Evolutionary conservation across 2,113 vertebrate species (phyloP).

Genomic region (Cervus canadensis): DNA sequence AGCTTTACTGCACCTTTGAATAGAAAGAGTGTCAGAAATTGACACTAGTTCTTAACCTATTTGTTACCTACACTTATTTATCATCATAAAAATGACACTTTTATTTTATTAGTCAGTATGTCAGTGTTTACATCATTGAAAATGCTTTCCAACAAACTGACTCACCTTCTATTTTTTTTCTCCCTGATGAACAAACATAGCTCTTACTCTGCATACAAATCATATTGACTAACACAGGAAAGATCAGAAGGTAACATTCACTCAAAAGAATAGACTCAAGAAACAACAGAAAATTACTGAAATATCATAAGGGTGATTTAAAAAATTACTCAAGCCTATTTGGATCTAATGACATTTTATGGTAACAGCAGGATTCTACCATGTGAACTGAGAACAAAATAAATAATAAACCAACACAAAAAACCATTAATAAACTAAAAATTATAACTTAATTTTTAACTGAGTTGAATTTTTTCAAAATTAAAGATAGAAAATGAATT

Average conservation of each 20-base stretch:
- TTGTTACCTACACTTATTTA: not conserved
- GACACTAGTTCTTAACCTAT: not conserved
- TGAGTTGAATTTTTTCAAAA: not conserved
- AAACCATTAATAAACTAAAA: not conserved
- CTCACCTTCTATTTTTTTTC: not conserved
- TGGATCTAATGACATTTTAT: not conserved
- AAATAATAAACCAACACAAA: not conserved
- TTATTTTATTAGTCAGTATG: not conserved
- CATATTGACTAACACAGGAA: not conserved
- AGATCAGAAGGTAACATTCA: not conserved
- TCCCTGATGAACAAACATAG: not conserved
- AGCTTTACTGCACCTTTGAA: not conserved
- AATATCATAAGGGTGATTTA: not conserved
- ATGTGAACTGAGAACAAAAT: not conserved
- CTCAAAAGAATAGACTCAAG: not conserved
- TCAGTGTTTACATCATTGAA: not conserved
- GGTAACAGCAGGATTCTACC: not conserved
- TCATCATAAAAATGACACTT: not conserved
- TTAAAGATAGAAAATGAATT: not conserved
- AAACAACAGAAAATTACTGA: not conserved
- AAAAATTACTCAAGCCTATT: not conserved
- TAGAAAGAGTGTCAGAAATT: not conserved
- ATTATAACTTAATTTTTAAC: not conserved
- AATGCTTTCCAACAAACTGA: not conserved
- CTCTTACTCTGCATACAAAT: not conserved